These are phyloP conservation scores for Hepsetus odoe DNA, from an alignment of 2,113 vertebrate genomes.

Conservation along the genomic window DNA sequence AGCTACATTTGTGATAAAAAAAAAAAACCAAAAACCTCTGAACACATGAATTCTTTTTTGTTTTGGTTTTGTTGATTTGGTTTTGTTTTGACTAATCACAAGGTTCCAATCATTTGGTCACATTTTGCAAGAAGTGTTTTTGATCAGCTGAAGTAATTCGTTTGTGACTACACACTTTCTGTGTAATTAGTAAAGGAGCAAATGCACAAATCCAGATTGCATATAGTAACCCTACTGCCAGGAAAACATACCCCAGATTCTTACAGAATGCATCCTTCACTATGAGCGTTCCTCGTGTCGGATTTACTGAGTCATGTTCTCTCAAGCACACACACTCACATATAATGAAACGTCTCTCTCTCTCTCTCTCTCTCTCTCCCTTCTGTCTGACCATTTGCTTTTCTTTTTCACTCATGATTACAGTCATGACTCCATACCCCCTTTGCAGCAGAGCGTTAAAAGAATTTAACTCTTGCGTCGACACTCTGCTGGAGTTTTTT, in stretches of 20 bases:
- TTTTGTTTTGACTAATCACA: too few relatives aligned
- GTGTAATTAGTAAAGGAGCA: background rate
- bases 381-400: background rate
- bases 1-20: too few relatives aligned
- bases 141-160: too few relatives aligned
- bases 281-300: background rate
- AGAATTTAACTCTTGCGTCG: conserved; percentile 9
- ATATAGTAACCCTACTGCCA: too few relatives aligned
- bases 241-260: too few relatives aligned
- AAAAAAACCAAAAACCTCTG: too few relatives aligned
- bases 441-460: background rate
- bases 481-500: background rate
- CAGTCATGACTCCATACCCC: background rate
- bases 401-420: conserved; percentile 6
- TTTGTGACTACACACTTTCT: background rate
- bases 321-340: background rate
- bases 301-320: background rate
- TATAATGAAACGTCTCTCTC: background rate
- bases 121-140: too few relatives aligned
- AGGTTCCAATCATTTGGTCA: too few relatives aligned
- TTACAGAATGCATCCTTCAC: too few relatives aligned
- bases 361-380: background rate
- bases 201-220: too few relatives aligned
- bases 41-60: too few relatives aligned
- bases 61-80: too few relatives aligned